Base-by-base conservation (phyloP, 2,113 vertebrate species). In the Barnardius zonarius region DNA sequence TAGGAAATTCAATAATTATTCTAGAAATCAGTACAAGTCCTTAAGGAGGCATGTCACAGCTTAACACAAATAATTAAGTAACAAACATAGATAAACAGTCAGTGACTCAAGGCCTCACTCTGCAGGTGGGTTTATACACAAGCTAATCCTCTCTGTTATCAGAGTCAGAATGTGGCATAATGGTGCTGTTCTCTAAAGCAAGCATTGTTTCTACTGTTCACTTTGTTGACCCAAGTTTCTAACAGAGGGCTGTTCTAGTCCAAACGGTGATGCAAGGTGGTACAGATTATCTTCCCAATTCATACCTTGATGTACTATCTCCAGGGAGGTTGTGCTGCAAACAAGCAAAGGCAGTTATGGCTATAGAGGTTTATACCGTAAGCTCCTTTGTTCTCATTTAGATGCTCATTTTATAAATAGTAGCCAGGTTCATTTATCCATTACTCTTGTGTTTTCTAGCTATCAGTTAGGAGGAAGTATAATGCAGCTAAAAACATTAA, bases 231-330 rank as follows among this genome's bases (percentile, higher is more conserved):
- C 12, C 55, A 55, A 43, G 43, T 63, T 44, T 51, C 39, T 41
- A 81, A 41, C 33, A 25, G 2, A 15, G 37, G 19, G 43, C 66
- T 63, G 13, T 20, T 79, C 39, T 41, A 0, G 28, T 52, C 52
- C 49, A 28, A 52, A 54, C 7, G 3, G 17, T 13, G 31, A n/a
- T 23, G 17, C 28, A 39, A 25, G 0, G 22, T 3, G 0, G n/a
- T 11, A 30, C 30, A 54, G 25, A 24, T 13, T 31, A 64, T 51
- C 39, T 66, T 27, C 39, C 44, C 25, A 51, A 0, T 30, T 48
- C 57, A 17, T 8, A 52, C 33, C 57, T 27, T 13, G 11, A 22
- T 22, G 16, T 6, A 48, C 25, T 7, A 20, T 82, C 43, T 82
- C 51, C 19, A 9, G 17, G 51, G 39, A 75, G 24, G 27, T 46